Evolutionary conservation across 2,797 vertebrate species (phyloP).

Genomic region (Vipera ursinii): DNA sequence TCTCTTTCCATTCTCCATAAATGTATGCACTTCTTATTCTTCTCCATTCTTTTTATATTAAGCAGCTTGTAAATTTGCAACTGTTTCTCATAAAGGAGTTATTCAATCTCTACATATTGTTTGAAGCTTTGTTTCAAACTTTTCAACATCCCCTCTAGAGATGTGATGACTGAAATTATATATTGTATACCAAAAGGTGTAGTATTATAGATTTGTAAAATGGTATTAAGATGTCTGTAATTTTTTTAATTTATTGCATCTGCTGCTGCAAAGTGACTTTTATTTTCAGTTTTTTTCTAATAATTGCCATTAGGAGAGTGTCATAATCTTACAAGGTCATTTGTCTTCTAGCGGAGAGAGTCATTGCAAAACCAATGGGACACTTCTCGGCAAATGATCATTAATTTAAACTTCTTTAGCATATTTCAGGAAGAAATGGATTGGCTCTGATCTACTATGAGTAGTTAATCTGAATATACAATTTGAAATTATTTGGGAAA

Average conservation of each 20-base stretch:
- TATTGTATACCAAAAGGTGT: background rate
- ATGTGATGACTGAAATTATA: background rate
- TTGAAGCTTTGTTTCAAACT: background rate
- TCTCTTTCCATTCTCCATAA: background rate
- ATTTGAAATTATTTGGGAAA: background rate
- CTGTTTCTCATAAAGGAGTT: background rate
- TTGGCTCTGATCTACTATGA: background rate
- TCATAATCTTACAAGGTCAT: background rate
- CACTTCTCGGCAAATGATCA: background rate
- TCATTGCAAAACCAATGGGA: background rate
- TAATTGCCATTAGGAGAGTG: background rate
- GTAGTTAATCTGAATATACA: background rate
- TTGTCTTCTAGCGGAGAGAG: background rate
- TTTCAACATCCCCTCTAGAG: background rate
- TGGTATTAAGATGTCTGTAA: background rate
- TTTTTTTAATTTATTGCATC: background rate
- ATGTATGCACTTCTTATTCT: background rate
- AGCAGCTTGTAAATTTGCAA: background rate
- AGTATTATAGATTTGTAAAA: background rate
- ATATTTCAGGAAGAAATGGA: background rate
- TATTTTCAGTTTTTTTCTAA: background rate
- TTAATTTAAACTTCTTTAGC: background rate
- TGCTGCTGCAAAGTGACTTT: background rate
- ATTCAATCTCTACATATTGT: background rate
- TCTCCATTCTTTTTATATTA: background rate